Evolutionary conservation across 2,888 invertebrate species (phyloP).

Genomic region (Metallyticus violacea): DNA sequence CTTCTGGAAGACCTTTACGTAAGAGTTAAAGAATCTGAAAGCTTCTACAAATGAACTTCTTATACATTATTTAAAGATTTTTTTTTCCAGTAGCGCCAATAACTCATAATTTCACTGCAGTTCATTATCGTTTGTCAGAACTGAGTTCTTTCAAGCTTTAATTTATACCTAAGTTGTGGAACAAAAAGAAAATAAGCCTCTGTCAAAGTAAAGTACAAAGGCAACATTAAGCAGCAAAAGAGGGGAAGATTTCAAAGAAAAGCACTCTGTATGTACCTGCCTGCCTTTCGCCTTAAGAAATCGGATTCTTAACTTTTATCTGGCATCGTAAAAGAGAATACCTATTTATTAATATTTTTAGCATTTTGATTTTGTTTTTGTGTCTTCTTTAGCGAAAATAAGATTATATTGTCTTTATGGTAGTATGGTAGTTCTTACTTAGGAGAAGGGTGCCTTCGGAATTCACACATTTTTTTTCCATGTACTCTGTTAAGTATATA

Average conservation of each 20-base stretch:
- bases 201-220: neutral
- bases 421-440: neutral
- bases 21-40: neutral
- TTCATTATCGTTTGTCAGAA: neutral
- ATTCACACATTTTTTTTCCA: too few species aligned
- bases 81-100: too few species aligned
- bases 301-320: neutral
- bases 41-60: neutral
- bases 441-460: too few species aligned
- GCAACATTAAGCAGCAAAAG: neutral
- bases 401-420: slow-evolving; percentile 5
- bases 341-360: neutral
- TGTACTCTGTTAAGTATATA: too few species aligned
- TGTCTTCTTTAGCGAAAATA: neutral
- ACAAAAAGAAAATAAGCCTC: neutral
- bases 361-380: neutral
- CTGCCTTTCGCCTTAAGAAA: neutral
- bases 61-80: neutral
- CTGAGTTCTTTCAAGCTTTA: neutral
- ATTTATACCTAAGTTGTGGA: neutral
- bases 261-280: too few species aligned
- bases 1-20: neutral
- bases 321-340: neutral
- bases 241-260: neutral
- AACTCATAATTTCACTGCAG: neutral